phyloP scores from a whole-genome alignment of 2,113 vertebrate species.

The Podarcis cretensis region DNA sequence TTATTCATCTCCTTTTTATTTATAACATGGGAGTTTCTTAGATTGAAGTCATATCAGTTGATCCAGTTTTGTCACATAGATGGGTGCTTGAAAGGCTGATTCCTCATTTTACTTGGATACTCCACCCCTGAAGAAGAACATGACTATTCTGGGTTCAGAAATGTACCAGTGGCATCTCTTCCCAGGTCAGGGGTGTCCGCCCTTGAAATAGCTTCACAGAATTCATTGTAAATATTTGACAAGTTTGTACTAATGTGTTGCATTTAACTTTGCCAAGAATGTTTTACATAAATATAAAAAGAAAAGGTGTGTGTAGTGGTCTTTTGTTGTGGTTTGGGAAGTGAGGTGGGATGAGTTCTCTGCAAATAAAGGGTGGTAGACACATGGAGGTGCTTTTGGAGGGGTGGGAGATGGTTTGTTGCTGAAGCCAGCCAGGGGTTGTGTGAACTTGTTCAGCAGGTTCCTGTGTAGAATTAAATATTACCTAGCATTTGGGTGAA shows the following conservation, averaged over 20 bases:
- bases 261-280: conserved; percentile 69
- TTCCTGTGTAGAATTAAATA: not conserved
- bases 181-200: conserved; percentile 35
- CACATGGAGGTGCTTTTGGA: not conserved
- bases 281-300: conserved; percentile 69
- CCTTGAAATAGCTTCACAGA: not conserved
- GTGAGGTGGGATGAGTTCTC: not conserved
- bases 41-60: not conserved
- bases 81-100: not conserved
- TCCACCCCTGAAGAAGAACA: conserved; percentile 1
- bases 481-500: not conserved
- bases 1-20: not conserved
- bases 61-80: not conserved
- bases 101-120: not conserved
- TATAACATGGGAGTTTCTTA: not conserved
- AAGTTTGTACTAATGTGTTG: conserved; percentile 76
- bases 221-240: conserved; percentile 61
- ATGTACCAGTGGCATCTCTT: conserved; percentile 64
- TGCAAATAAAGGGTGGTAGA: too few species aligned
- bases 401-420: not conserved
- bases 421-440: not conserved
- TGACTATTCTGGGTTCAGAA: conserved; percentile 24
- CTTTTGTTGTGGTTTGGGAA: not conserved
- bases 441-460: not conserved
- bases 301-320: conserved; percentile 32